These are phyloP conservation scores for Alcis repandata DNA, from an alignment of 2,888 invertebrate genomes.

Conservation along the genomic window DNA sequence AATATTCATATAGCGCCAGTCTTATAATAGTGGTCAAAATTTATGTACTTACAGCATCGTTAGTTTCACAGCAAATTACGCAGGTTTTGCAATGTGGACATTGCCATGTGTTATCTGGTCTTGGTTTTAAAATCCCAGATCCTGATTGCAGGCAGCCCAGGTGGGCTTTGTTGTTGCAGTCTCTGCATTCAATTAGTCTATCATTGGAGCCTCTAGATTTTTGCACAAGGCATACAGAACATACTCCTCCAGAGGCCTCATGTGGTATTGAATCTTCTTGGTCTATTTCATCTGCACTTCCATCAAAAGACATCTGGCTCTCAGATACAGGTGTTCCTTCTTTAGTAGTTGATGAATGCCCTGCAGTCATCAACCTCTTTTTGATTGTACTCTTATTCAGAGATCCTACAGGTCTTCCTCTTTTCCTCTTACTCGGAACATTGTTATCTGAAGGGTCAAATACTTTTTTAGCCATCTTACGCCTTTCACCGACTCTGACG, in stretches of 20 bases:
- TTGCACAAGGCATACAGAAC: slow-evolving; percentile 88
- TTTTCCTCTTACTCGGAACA: slow-evolving; percentile 89
- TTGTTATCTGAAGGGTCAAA: slow-evolving; percentile 95
- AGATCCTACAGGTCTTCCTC: slow-evolving; percentile 89
- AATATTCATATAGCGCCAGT: no score
- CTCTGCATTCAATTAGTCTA: slow-evolving; percentile 89
- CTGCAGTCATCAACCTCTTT: slow-evolving; percentile 75
- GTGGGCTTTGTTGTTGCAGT: slow-evolving; percentile 92
- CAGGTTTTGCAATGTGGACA: slow-evolving; percentile 97
- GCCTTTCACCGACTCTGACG: slow-evolving; percentile 86
- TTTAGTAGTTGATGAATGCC: slow-evolving; percentile 52
- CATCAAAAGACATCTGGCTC: slow-evolving; percentile 75
- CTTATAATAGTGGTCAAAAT: no score
- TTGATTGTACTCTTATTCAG: slow-evolving; percentile 87
- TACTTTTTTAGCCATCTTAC: slow-evolving; percentile 93
- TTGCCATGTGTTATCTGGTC: slow-evolving; percentile 92
- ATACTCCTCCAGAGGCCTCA: slow-evolving; percentile 86
- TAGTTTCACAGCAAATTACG: slow-evolving; percentile 92
- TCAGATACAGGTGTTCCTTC: slow-evolving; percentile 75
- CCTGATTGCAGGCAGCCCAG: slow-evolving; percentile 89
- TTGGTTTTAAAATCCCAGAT: slow-evolving; percentile 88
- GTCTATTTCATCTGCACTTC: slow-evolving; percentile 79
- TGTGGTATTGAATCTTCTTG: slow-evolving; percentile 73
- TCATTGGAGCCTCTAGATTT: slow-evolving; percentile 87
- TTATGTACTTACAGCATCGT: slow-evolving; percentile 88